Base-by-base conservation (phyloP, 37 sponge, comb jelly and placozoan species). In the Amphimedon queenslandica region DNA sequence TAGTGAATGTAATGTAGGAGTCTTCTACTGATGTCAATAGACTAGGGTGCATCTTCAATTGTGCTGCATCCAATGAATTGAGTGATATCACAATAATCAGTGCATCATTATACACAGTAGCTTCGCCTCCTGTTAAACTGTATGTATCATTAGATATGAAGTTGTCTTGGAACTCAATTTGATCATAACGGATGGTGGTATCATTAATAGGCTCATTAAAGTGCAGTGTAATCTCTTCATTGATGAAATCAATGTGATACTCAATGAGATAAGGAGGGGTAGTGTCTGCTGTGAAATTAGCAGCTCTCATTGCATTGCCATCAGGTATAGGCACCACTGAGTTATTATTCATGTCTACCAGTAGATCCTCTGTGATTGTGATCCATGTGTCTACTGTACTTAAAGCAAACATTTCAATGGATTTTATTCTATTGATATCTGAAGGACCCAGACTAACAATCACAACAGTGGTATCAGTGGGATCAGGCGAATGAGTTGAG, bases 201-300 rank as follows among this genome's bases (percentile, higher is more conserved):
- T 74, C 47, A 40, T 90, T 87, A 30, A 94, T 82, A 3, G 95
- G 95, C 61, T 94, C 95, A 51, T 87, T 78, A 69, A 94, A 94
- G 32, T 64, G 56, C 2, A 94, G 82, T 2, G 88, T 84, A 37
- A 90, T 74, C 57, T 77, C 75, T 69, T 83, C 91, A 24, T 51
- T 42, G 57, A 94, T 87, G 56, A 94, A 83, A 39, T 94, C 85
- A 42, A 94, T 43, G 55, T 79, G 77, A 66, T 82, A 94, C 27
- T 67, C 71, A 2, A 87, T 13, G 18, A 94, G 69, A 20, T 64
- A 40, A 10, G 95, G 95, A 27, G 77, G 53, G 30, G 91, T 90
- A 0, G 68, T 82, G 42, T 94, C 95, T 23, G 84, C 61, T 27
- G 74, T 84, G 73, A 82, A 94, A 56, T 80, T 38, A 41, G 42